These are phyloP conservation scores for Apotomis betuletana DNA, from an alignment of 2,888 invertebrate species.

Conservation along the genomic window DNA sequence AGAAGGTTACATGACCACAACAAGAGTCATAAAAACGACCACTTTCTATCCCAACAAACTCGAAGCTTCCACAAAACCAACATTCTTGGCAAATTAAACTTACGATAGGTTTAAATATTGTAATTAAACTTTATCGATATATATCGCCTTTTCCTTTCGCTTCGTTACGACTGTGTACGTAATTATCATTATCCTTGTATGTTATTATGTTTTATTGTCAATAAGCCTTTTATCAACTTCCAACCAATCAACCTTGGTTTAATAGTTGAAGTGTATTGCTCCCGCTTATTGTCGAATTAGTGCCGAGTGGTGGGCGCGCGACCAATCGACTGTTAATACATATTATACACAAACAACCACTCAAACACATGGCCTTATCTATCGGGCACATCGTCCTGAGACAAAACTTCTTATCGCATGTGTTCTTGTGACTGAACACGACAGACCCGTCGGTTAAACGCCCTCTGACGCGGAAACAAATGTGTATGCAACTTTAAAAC, in stretches of 20 bases:
- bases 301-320: background rate
- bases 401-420: constrained; percentile 32
- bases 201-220: constrained; percentile 17
- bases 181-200: constrained; percentile 16
- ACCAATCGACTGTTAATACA: background rate
- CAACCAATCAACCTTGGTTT: constrained; percentile 14
- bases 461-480: background rate
- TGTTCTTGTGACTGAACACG: constrained; percentile 7
- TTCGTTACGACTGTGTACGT: background rate
- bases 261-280: constrained; percentile 15
- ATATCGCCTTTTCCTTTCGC: constrained; percentile 16
- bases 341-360: background rate
- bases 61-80: no score
- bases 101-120: background rate
- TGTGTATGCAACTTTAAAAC: background rate
- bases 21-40: no score
- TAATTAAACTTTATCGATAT: constrained; percentile 4
- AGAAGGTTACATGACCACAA: no score
- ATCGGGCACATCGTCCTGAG: constrained; percentile 36
- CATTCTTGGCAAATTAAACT: no score
- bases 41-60: no score
- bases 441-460: background rate
- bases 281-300: constrained; percentile 15
- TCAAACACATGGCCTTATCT: constrained; percentile 19
- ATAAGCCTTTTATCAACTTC: constrained; percentile 21